A percentile compares a stretch with the other conserved stretches of the same genome.
phyloP scores from a whole-genome alignment of 2,888 invertebrate species.

The Molorchus minor region DNA sequence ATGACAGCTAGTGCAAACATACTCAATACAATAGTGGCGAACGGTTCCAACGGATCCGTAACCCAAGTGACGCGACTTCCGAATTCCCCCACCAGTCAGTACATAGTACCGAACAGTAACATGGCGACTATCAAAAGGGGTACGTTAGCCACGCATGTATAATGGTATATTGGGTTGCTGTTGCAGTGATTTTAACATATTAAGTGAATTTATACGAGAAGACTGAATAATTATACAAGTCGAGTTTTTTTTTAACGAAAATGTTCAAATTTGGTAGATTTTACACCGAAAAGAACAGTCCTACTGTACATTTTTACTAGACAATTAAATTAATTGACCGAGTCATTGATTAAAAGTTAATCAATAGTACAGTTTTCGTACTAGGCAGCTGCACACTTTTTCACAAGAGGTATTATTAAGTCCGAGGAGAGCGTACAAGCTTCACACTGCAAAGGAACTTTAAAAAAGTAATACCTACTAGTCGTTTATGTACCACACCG shows the following conservation, averaged over 20 bases:
- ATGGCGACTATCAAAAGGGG: constrained; percentile 70
- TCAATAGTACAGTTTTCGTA: constrained; percentile 52
- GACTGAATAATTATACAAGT: constrained; percentile 48
- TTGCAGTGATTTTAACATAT: constrained; percentile 31
- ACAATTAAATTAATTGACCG: constrained; percentile 60
- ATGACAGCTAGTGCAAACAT: constrained; percentile 58
- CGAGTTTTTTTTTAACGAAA: constrained; percentile 40
- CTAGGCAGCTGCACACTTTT: constrained; percentile 30
- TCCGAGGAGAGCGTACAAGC: no score
- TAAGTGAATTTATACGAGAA: constrained; percentile 51
- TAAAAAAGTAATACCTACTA: no score
- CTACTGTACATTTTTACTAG: constrained; percentile 50
- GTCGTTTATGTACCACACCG: no score
- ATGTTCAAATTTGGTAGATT: constrained; percentile 45
- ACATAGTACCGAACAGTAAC: constrained; percentile 67
- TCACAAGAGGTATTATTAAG: no score
- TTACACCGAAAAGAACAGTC: constrained; percentile 51
- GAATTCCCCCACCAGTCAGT: constrained; percentile 65
- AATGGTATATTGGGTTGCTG: constrained; percentile 52
- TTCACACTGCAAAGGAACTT: no score
- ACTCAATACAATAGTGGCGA: constrained; percentile 64
- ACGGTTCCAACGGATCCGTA: constrained; percentile 62
- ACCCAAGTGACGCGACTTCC: constrained; percentile 66
- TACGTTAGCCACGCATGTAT: constrained; percentile 74
- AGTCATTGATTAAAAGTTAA: constrained; percentile 60